phyloP scores from a whole-genome alignment of 2,888 invertebrate genomes.

The Morpho helenor region DNA sequence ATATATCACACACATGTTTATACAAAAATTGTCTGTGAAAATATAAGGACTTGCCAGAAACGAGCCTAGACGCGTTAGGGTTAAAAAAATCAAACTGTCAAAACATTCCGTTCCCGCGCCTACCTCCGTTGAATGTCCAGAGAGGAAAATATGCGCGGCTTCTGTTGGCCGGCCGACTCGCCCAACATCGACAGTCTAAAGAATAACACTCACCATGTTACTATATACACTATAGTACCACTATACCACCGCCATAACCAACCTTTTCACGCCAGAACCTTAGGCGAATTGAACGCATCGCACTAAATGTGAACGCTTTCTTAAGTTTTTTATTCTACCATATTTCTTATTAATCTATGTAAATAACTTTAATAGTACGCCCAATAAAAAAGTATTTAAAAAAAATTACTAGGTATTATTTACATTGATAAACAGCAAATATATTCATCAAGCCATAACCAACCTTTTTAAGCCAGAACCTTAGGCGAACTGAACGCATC shows the following conservation, averaged over 20 bases:
- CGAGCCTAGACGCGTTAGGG: slow-evolving; percentile 15
- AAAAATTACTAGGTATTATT: no score
- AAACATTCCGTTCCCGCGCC: slow-evolving; percentile 18
- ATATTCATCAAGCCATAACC: no score
- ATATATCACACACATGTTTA: neutral
- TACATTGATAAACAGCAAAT: no score
- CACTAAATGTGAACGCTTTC: no score
- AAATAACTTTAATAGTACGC: no score
- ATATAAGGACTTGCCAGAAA: slow-evolving; percentile 15
- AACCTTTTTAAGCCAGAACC: no score
- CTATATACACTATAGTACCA: no score
- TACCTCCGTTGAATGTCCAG: slow-evolving; percentile 76
- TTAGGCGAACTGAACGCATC: no score
- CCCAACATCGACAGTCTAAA: slow-evolving; percentile 72
- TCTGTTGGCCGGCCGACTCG: slow-evolving; percentile 65
- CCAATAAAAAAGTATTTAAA: no score
- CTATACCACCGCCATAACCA: neutral
- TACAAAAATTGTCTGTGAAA: neutral
- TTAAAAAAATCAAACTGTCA: slow-evolving; percentile 20
- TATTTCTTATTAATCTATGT: neutral
- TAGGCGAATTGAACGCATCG: no score
- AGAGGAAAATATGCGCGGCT: slow-evolving; percentile 75
- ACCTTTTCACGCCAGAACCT: no score
- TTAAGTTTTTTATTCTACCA: neutral
- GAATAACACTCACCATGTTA: slow-evolving; percentile 45